Base-by-base conservation (phyloP, 2,888 invertebrate genomes). In the Lepidocyrtoides sp. region DNA sequence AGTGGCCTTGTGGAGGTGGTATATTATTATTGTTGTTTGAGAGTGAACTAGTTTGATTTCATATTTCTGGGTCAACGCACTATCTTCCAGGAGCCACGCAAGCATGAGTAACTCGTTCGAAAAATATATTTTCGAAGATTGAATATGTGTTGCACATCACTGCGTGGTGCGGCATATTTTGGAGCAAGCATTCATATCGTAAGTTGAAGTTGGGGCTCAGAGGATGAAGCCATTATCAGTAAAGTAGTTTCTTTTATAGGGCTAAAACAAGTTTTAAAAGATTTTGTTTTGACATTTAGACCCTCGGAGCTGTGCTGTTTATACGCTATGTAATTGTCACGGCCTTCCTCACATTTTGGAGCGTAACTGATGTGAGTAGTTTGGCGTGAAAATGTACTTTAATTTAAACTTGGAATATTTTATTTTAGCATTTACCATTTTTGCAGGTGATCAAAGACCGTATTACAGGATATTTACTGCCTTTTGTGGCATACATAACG, bases 311-410 rank as follows among this genome's bases (percentile, higher is more conserved):
- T 88, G 77, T 92, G 81, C 90, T 92, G 63, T 92, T 92, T 69
- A 85, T 91, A 69, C 91, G 92, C 84, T 92, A 92, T 91, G 92
- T 92, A 90, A 85, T 92, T 85, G 92, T 91, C 90, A 91, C 92
- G 69, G 90, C 90, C 91, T 91, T 92, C 81, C 91, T 92, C 79
- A 92, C 92, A 69, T 92, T 92, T 82, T 92, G 90, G 88, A 91
- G 86, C 51, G 90, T 92, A 85, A 92, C 91, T 60, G 91, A 92
- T 91, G 92, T 92, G 72, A 90, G 92, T 75, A n/a, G n/a, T n/a
- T n/a, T n/a, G n/a, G n/a, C n/a, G n/a, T n/a, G n/a, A n/a, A n/a
- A n/a, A n/a, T n/a, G n/a, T n/a, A n/a, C n/a, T n/a, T n/a, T n/a
- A n/a, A n/a, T n/a, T n/a, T n/a, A n/a, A n/a, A n/a, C n/a, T n/a